These are phyloP conservation scores for Pterostichus niger DNA, from an alignment of 2,888 invertebrate genomes.

Conservation along the genomic window DNA sequence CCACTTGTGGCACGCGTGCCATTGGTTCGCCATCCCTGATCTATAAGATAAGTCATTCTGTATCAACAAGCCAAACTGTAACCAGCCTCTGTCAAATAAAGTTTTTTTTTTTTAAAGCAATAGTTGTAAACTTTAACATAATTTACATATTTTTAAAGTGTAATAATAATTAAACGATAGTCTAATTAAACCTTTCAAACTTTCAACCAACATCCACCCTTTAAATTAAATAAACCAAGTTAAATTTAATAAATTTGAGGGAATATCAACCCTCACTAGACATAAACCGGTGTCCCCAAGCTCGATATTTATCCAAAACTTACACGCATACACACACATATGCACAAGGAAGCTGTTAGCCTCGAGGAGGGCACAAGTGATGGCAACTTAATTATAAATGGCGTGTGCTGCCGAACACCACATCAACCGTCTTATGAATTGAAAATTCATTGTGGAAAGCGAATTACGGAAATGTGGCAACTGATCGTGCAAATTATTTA, in stretches of 20 bases:
- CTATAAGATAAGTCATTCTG: too few species aligned
- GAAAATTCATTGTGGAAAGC: conserved; percentile 30
- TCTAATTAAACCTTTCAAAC: background rate
- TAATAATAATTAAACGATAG: too few species aligned
- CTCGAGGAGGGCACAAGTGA: background rate
- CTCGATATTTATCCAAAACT: conserved; percentile 3
- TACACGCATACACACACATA: background rate
- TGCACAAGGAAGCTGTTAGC: too few species aligned
- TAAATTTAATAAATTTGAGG: conserved; percentile 3
- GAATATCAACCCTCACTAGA: background rate
- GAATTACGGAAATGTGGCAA: background rate
- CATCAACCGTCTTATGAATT: conserved; percentile 4
- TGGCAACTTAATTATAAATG: conserved; percentile 29
- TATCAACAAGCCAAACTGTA: too few species aligned
- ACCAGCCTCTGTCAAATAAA: too few species aligned
- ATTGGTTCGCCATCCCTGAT: too few species aligned
- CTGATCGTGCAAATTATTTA: background rate
- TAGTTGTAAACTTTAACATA: too few species aligned
- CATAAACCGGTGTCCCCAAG: background rate
- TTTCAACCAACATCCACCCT: too few species aligned
- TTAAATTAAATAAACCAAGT: background rate
- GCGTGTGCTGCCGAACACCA: conserved; percentile 3
- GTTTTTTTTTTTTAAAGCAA: too few species aligned
- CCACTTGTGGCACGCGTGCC: too few species aligned
- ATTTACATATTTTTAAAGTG: too few species aligned